Base-by-base conservation (phyloP, 2,113 vertebrate genomes). In the Accipiter virgatus region DNA sequence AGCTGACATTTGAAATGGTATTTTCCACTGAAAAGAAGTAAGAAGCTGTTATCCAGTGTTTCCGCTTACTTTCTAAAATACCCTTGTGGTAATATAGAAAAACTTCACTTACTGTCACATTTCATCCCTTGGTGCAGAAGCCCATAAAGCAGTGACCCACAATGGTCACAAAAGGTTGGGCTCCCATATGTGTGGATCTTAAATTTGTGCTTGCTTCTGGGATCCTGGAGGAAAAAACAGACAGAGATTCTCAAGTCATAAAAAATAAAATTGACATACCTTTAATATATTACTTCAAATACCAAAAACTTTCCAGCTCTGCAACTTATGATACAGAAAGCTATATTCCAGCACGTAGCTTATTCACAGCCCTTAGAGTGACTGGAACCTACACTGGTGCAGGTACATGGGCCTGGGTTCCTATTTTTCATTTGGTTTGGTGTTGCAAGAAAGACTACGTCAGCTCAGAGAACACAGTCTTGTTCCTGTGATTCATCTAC, bases 91-190 rank as follows among this genome's bases (percentile, higher is more conserved):
- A 56, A 50, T 71, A 43, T 5, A 21, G 85, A 75, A 81, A 42
- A 84, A 65, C 43, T 53, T 77, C 80, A 99, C 99, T 99, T 97
- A 99, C 99, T 99, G 98, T 99, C 99, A 95, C 99, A 99, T 96
- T 99, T 99, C 99, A 99, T 99, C 72, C 99, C 99, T 75, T 99
- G 99, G 97, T 99, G 99, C 97, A 99, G 98, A 55, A 99, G 99
- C 38, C 99, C 99, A 1, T 99, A 99, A 13, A 99, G 99, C 97
- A 99, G 98, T 0, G 99, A 99, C 14, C 99, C 99, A 20, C 99
- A 99, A 89, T 99, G 99, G 96, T 99, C 99, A 23, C 99, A 99
- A 95, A 99, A 99, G 13, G 99, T 99, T 7, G 99, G 99, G 95
- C 99, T 99, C 43, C 99, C 99, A 1, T 99, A 99, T 0, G 99